A percentile compares a stretch with the other conserved stretches of the same genome.
These are phyloP conservation scores for Pachycephus smyrnensis DNA, from an alignment of 2,888 invertebrate genomes.

Conservation along the genomic window DNA sequence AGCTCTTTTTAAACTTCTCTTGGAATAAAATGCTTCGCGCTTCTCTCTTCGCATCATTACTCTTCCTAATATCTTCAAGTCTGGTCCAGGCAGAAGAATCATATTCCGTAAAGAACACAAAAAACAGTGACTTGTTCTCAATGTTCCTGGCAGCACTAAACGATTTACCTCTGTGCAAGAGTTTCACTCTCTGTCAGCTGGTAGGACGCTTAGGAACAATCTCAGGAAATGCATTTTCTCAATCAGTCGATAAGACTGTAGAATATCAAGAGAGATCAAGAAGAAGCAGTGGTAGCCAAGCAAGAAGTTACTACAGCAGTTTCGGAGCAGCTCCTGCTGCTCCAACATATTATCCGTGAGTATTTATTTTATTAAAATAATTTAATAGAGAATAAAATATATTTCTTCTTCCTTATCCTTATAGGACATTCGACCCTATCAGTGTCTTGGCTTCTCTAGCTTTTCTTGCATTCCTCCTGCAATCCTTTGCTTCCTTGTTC, in stretches of 20 bases:
- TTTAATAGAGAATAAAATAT: background rate
- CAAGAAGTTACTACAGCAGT: constrained; percentile 51
- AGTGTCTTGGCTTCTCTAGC: constrained; percentile 63
- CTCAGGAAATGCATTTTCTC: background rate
- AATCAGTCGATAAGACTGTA: background rate
- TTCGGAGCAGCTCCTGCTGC: constrained; percentile 39
- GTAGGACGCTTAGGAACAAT: constrained; percentile 25
- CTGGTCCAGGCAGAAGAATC: constrained; percentile 3
- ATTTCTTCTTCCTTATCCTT: constrained; percentile 19
- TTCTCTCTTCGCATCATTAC: background rate
- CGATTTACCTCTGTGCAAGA: constrained; percentile 33
- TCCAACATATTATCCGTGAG: constrained; percentile 55
- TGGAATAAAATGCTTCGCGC: constrained; percentile 1
- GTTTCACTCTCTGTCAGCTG: constrained; percentile 39
- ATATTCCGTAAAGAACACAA: constrained; percentile 15
- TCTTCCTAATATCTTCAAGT: constrained; percentile 7
- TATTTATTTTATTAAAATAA: constrained; percentile 21
- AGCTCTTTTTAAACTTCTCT: background rate
- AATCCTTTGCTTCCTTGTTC: constrained; percentile 59
- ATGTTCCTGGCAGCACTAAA: constrained; percentile 29
- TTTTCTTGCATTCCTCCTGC: constrained; percentile 65
- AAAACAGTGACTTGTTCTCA: constrained; percentile 22
- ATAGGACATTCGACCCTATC: constrained; percentile 63
- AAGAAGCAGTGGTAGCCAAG: background rate
- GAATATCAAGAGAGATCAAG: background rate